Evolutionary conservation across 2,888 invertebrate species (phyloP).

Genomic region (Halictus ligatus): DNA sequence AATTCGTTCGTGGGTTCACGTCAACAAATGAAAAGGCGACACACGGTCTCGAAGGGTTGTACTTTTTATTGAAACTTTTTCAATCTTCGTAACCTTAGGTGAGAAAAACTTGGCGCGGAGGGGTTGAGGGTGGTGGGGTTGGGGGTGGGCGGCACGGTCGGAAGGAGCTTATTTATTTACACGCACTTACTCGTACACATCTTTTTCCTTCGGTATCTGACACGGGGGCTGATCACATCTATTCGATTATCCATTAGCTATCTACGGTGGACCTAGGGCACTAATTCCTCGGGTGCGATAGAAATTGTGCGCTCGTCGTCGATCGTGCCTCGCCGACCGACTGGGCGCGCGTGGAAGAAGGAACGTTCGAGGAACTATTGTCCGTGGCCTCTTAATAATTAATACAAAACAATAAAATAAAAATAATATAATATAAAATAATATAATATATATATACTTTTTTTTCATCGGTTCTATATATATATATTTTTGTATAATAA

Average conservation of each 20-base stretch:
- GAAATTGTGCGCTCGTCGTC: background rate
- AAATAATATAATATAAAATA: conserved; percentile 74
- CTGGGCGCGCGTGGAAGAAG: background rate
- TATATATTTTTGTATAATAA: conserved; percentile 70
- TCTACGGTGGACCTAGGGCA: conserved; percentile 71
- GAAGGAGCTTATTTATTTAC: conserved; percentile 78
- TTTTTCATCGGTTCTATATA: conserved; percentile 67
- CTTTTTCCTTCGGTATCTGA: conserved; percentile 61
- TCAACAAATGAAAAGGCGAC: conserved; percentile 32
- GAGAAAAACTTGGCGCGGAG: conserved; percentile 36
- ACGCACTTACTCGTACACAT: conserved; percentile 75
- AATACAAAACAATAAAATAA: conserved; percentile 71
- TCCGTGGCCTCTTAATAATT: conserved; percentile 69
- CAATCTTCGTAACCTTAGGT: conserved; percentile 74
- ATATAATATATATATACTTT: conserved; percentile 70
- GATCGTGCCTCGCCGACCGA: background rate
- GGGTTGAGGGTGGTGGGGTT: conserved; percentile 2
- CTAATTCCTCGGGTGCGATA: conserved; percentile 59
- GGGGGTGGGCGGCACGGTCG: conserved; percentile 50
- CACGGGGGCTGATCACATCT: conserved; percentile 67
- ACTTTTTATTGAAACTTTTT: conserved; percentile 82
- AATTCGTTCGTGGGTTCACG: conserved; percentile 40
- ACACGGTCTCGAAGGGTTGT: conserved; percentile 74
- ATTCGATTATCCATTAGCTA: conserved; percentile 70
- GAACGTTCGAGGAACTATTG: conserved; percentile 66